A percentile compares a stretch with the other conserved stretches of the same genome.
Conservation (phyloP, 2,113 vertebrate species). For the Rhinogobius similis region DNA sequence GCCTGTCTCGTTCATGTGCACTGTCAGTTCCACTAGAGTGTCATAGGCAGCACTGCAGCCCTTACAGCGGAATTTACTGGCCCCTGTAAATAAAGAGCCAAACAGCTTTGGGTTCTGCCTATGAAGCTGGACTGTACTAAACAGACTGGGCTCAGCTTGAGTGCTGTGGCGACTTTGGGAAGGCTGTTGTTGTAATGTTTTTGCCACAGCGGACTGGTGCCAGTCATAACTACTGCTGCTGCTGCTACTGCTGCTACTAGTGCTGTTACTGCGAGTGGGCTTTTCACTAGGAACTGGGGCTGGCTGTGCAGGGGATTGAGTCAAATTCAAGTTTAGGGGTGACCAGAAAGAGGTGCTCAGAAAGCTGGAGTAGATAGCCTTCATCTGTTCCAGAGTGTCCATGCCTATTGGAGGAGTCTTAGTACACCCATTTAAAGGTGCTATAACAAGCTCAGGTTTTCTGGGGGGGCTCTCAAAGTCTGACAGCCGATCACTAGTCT, state of each 20-base stretch:
- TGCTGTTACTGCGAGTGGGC: slow-evolving; percentile 82
- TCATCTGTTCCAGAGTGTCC: slow-evolving; percentile 98
- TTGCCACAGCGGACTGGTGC: slow-evolving; percentile 97
- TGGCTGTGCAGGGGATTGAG: slow-evolving; percentile 51
- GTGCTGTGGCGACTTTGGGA: slow-evolving; percentile 82
- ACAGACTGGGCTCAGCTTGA: slow-evolving; percentile 89
- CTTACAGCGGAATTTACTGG: slow-evolving; percentile 98
- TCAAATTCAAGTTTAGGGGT: slow-evolving; percentile 87
- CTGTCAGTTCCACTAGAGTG: slow-evolving; percentile 94
- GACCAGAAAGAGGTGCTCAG: slow-evolving; percentile 96
- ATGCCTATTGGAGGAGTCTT: slow-evolving; percentile 80
- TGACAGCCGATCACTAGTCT: slow-evolving; percentile 90
- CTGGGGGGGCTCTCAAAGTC: slow-evolving; percentile 89
- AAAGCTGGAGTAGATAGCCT: slow-evolving; percentile 96
- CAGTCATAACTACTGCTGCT: slow-evolving; percentile 96
- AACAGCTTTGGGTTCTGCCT: slow-evolving; percentile 96
- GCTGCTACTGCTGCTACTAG: slow-evolving; percentile 89
- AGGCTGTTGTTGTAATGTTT: slow-evolving; percentile 92
- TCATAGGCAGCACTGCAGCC: slow-evolving; percentile 98
- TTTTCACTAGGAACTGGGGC: slow-evolving; percentile 80
- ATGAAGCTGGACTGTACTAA: slow-evolving; percentile 96
- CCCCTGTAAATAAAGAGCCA: slow-evolving; percentile 96
- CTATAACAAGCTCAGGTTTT: slow-evolving; percentile 82
- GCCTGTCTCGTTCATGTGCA: slow-evolving; percentile 98
- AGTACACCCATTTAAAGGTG: slow-evolving; percentile 58